Evolutionary conservation across 2,888 invertebrate genomes (phyloP).

Genomic region (Conops quadrifasciatus): DNA sequence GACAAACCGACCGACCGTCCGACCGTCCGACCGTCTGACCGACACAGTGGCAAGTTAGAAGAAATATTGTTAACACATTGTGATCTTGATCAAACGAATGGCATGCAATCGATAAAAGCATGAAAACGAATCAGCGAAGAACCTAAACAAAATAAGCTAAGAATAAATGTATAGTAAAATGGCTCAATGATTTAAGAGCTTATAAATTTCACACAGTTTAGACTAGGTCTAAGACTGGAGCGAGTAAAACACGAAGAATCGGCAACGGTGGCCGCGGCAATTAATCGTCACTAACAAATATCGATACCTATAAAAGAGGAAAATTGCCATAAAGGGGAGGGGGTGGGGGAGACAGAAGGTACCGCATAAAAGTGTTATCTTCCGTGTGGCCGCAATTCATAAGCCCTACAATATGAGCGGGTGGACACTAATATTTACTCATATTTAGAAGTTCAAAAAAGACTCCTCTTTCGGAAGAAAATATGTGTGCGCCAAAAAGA

Average conservation of each 20-base stretch:
- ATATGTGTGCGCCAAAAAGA: too few species aligned
- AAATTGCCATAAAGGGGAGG: not conserved
- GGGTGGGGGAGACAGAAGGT: too few species aligned
- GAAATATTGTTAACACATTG: constrained; percentile 23
- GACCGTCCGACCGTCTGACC: too few species aligned
- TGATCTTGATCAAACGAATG: constrained; percentile 22
- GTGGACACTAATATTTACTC: too few species aligned
- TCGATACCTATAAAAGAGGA: not conserved
- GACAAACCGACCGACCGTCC: too few species aligned
- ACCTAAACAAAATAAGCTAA: not conserved
- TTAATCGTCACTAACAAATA: not conserved
- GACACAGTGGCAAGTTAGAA: constrained; percentile 1
- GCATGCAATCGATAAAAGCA: constrained; percentile 12
- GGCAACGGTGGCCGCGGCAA: too few species aligned
- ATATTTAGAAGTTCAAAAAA: too few species aligned
- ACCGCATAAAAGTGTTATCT: too few species aligned
- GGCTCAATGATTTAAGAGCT: constrained; percentile 19
- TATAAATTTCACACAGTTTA: constrained; percentile 31
- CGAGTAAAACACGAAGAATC: not conserved
- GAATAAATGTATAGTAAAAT: constrained; percentile 24
- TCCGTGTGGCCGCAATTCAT: too few species aligned
- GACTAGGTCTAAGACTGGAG: not conserved
- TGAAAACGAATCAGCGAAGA: constrained; percentile 1
- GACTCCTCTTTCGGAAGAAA: too few species aligned
- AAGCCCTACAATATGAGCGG: too few species aligned